Evolutionary conservation across 2,888 invertebrate species (phyloP).

Genomic region (Drosophila peninsularis): DNA sequence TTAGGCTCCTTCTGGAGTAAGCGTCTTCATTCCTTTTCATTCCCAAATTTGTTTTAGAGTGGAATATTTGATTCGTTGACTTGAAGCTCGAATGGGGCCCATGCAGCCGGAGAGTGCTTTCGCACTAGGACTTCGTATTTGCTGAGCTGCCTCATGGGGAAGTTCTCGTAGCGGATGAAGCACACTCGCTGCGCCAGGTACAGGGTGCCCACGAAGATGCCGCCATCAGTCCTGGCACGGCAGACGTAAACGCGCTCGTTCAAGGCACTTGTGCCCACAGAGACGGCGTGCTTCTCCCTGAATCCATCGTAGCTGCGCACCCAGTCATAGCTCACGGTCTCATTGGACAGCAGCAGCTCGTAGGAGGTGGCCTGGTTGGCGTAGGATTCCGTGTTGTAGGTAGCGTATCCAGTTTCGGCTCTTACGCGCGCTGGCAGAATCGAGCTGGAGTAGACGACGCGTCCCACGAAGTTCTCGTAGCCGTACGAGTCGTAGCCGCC

Average conservation of each 20-base stretch:
- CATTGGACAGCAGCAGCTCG: slow-evolving; percentile 35
- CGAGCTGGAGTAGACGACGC: slow-evolving; percentile 4
- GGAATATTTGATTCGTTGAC: background rate
- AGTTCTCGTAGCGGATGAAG: slow-evolving; percentile 38
- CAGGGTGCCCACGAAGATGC: slow-evolving; percentile 40
- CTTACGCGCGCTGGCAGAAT: slow-evolving; percentile 54
- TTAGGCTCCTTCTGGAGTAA: background rate
- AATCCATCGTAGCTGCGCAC: slow-evolving; percentile 53
- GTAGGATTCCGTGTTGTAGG: slow-evolving; percentile 17
- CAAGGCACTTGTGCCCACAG: slow-evolving; percentile 41
- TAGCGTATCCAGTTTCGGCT: slow-evolving; percentile 37
- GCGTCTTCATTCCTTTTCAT: background rate
- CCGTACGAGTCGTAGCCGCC: slow-evolving; percentile 55
- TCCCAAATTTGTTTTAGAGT: too few relatives aligned
- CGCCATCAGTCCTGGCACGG: slow-evolving; percentile 41
- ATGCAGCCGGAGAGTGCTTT: background rate
- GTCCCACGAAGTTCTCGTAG: slow-evolving; percentile 59
- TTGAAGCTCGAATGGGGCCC: background rate
- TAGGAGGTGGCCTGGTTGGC: slow-evolving; percentile 16
- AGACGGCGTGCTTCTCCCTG: slow-evolving; percentile 36
- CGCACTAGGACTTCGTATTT: slow-evolving; percentile 57
- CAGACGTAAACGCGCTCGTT: slow-evolving; percentile 54
- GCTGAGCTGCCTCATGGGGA: slow-evolving; percentile 29
- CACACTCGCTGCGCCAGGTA: slow-evolving; percentile 31
- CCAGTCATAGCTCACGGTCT: slow-evolving; percentile 44